Conservation (phyloP, 2,888 invertebrate species). For the Conchocele bisecta region DNA sequence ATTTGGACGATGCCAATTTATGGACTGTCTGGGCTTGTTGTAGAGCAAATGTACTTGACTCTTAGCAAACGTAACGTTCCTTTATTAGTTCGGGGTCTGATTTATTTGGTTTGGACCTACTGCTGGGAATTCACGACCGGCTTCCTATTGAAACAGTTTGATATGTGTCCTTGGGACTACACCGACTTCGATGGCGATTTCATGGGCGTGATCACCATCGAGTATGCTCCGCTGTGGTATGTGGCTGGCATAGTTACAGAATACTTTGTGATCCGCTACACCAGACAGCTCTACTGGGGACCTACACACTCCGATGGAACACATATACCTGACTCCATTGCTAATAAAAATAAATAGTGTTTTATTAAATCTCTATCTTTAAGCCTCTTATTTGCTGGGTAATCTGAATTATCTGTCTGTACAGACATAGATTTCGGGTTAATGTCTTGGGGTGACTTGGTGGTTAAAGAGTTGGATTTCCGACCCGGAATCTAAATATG, state of each 20-base stretch:
- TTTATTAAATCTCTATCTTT: too few species aligned
- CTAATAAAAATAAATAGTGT: too few species aligned
- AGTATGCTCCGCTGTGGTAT: constrained; percentile 84
- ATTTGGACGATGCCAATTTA: constrained; percentile 84
- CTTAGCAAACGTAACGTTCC: constrained; percentile 75
- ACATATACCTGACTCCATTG: too few species aligned
- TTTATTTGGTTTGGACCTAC: constrained; percentile 83
- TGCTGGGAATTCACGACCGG: constrained; percentile 84
- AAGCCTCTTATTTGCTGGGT: too few species aligned
- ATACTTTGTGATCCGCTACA: constrained; percentile 70
- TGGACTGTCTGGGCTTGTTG: constrained; percentile 81
- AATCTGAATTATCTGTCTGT: too few species aligned
- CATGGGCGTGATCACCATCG: constrained; percentile 84
- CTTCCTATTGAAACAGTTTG: constrained; percentile 82
- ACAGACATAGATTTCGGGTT: too few species aligned
- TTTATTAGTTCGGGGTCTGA: constrained; percentile 80
- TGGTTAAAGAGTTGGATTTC: too few species aligned
- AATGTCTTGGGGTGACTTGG: too few species aligned
- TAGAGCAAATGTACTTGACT: constrained; percentile 82
- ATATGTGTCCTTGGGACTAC: constrained; percentile 85
- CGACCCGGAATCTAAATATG: too few species aligned
- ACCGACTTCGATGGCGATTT: constrained; percentile 83
- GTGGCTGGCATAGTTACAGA: constrained; percentile 76
- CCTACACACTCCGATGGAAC: constrained; percentile 52
- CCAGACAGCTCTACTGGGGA: constrained; percentile 72